A percentile compares a stretch with the other conserved stretches of the same genome.
These are phyloP conservation scores for Crocodylus rhombifer DNA, from an alignment of 2,797 vertebrate species.

Conservation along the genomic window DNA sequence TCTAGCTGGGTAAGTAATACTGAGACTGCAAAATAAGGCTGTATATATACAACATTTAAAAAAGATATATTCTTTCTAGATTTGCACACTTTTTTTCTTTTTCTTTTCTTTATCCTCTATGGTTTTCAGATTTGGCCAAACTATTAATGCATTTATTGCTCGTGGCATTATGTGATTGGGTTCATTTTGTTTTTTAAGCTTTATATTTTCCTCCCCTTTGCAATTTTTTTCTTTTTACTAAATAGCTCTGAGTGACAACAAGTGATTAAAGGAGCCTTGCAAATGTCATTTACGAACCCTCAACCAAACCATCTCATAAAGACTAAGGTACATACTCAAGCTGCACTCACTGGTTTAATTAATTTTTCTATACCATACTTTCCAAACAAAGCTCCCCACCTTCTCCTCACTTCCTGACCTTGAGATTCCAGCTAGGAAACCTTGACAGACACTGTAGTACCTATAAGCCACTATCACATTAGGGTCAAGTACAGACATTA, in stretches of 20 bases:
- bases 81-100: slow-evolving; percentile 62
- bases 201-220: slow-evolving; percentile 64
- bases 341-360: slow-evolving; percentile 38
- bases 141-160: slow-evolving; percentile 65
- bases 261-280: slow-evolving; percentile 77
- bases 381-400: slow-evolving; percentile 67
- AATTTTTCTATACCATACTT: slow-evolving; percentile 47
- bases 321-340: slow-evolving; percentile 59
- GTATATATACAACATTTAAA: slow-evolving; percentile 29
- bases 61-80: slow-evolving; percentile 7
- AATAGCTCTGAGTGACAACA: slow-evolving; percentile 68
- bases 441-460: slow-evolving; percentile 15
- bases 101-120: slow-evolving; percentile 35
- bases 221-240: slow-evolving; percentile 68
- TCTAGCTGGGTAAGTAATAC: slow-evolving; percentile 47
- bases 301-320: slow-evolving; percentile 58
- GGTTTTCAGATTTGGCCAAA: slow-evolving; percentile 61
- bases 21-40: slow-evolving; percentile 65
- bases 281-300: slow-evolving; percentile 79
- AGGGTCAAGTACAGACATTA: no score
- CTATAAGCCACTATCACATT: neutral
- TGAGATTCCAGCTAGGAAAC: slow-evolving; percentile 56
- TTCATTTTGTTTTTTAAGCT: slow-evolving; percentile 18
- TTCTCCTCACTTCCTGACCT: slow-evolving; percentile 40
- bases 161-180: slow-evolving; percentile 67